phyloP scores from a whole-genome alignment of 2,113 vertebrate species.

The Toxostoma redivivum region DNA sequence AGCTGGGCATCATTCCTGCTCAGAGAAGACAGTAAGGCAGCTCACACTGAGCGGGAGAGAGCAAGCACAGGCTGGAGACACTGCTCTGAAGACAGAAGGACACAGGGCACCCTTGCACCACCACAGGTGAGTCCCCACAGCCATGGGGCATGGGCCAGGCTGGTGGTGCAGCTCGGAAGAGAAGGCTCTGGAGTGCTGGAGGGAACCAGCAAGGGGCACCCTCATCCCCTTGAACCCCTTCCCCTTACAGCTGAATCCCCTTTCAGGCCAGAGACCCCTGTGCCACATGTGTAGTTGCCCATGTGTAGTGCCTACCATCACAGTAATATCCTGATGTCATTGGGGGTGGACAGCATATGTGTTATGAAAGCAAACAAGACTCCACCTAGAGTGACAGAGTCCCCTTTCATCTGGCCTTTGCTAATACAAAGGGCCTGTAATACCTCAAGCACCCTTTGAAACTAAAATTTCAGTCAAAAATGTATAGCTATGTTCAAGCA shows the following conservation, averaged over 20 bases:
- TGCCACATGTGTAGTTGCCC: fast-evolving
- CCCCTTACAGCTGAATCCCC: background rate
- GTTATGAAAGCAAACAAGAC: background rate
- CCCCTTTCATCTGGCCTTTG: background rate
- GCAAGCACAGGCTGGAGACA: background rate
- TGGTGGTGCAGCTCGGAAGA: background rate
- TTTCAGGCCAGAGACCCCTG: background rate
- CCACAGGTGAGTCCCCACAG: fast-evolving
- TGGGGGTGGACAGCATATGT: fast-evolving
- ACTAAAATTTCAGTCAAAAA: background rate
- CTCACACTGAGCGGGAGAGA: fast-evolving
- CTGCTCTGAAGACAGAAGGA: background rate
- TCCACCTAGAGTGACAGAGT: background rate
- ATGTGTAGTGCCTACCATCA: fast-evolving
- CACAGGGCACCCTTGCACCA: background rate
- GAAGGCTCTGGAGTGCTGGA: fast-evolving
- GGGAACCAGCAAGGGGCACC: background rate
- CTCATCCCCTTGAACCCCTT: background rate
- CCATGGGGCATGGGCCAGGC: background rate
- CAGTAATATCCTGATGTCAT: background rate
- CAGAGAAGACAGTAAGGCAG: background rate
- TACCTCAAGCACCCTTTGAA: background rate
- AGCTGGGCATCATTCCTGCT: background rate
- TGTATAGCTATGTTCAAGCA: background rate
- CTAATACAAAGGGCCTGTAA: background rate